A percentile compares a stretch with the other conserved stretches of the same genome.
These are phyloP conservation scores for Diogma glabrata DNA, from an alignment of 2,888 invertebrate genomes.

Conservation along the genomic window DNA sequence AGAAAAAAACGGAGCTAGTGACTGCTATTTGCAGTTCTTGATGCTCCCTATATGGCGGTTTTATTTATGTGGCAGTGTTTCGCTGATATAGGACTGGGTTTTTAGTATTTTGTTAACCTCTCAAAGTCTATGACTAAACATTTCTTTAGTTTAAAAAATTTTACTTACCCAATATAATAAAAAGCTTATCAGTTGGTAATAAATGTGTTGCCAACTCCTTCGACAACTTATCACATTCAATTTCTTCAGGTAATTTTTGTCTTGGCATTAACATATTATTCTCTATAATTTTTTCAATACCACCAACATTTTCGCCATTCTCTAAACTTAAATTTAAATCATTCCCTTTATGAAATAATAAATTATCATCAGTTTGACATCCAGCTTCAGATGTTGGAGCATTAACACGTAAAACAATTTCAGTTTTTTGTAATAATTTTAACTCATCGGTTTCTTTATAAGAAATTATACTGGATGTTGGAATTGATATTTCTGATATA, in stretches of 20 bases:
- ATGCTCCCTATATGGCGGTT: too few species aligned
- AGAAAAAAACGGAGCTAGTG: too few species aligned
- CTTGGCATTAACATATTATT: constrained; percentile 33
- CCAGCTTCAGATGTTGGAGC: constrained; percentile 42
- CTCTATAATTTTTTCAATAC: not conserved
- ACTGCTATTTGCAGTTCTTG: too few species aligned
- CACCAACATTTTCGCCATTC: not conserved
- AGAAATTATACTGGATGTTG: not conserved
- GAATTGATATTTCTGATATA: constrained; percentile 2
- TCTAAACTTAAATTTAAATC: constrained; percentile 1
- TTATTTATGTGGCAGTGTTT: too few species aligned
- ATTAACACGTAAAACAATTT: constrained; percentile 49
- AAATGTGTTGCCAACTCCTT: constrained; percentile 50
- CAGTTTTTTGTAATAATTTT: constrained; percentile 49
- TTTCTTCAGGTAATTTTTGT: constrained; percentile 58
- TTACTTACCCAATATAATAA: constrained; percentile 46
- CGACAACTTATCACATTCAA: constrained; percentile 63
- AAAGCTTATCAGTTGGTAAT: constrained; percentile 50
- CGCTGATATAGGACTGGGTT: too few species aligned
- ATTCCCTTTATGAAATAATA: not conserved
- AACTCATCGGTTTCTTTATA: constrained; percentile 30
- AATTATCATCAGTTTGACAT: constrained; percentile 43
- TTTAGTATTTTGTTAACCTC: too few species aligned
- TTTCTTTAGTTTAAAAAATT: too few species aligned
- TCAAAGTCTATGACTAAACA: too few species aligned